A percentile compares a stretch with the other conserved stretches of the same genome.
phyloP scores from a whole-genome alignment of 2,888 invertebrate species.

The Muschampia plurimacula region DNA sequence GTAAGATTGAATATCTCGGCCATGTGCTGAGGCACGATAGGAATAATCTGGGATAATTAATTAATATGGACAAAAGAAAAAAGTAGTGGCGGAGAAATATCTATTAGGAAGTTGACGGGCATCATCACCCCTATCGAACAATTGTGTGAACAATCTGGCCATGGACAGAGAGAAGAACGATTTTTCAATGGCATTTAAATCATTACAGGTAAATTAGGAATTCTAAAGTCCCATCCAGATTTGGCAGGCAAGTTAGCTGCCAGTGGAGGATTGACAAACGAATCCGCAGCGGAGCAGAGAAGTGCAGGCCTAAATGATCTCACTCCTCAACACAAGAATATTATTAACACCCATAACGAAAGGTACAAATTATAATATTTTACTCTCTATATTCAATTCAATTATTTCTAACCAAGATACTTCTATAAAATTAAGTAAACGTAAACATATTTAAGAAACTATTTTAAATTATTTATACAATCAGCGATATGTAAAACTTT shows the following conservation, averaged over 20 bases:
- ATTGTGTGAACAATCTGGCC: no score
- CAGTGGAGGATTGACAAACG: constrained; percentile 82
- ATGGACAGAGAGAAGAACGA: background rate
- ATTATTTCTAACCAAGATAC: background rate
- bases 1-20: no score
- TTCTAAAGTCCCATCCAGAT: constrained; percentile 88
- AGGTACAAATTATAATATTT: constrained; percentile 49
- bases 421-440: no score
- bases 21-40: no score
- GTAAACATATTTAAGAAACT: background rate
- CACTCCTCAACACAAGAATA: constrained; percentile 79
- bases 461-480: background rate
- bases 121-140: no score
- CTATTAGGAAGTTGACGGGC: no score
- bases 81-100: no score
- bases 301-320: constrained; percentile 84
- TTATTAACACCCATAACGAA: constrained; percentile 73
- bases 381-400: background rate
- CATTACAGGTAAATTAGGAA: constrained; percentile 80
- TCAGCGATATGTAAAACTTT: background rate
- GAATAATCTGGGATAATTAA: no score
- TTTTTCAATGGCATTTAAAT: background rate
- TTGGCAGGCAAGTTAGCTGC: constrained; percentile 86
- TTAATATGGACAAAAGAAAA: no score
- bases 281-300: constrained; percentile 86